phyloP scores from a whole-genome alignment of 2,888 invertebrate genomes.

The Periphyllus acericola region DNA sequence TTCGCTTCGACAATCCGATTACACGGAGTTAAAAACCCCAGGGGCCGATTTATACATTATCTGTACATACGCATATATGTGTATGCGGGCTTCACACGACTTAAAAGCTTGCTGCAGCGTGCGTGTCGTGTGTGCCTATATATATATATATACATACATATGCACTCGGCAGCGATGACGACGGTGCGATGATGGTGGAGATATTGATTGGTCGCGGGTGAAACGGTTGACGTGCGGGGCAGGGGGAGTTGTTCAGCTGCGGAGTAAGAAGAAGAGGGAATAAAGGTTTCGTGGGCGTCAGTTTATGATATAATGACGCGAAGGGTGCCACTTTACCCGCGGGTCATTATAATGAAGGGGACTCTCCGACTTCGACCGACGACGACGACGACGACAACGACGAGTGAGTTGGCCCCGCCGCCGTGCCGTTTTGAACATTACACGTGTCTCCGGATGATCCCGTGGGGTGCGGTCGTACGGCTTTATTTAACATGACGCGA shows the following conservation, averaged over 20 bases:
- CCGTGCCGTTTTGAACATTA: constrained; percentile 54
- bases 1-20: constrained; percentile 44
- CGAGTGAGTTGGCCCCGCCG: constrained; percentile 25
- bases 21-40: neutral
- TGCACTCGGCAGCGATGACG: no score
- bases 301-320: constrained; percentile 61
- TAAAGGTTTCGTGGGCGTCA: constrained; percentile 55
- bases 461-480: constrained; percentile 58
- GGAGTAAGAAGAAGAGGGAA: neutral
- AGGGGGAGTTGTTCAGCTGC: neutral
- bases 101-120: constrained; percentile 14
- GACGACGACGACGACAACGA: neutral
- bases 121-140: neutral
- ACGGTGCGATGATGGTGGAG: constrained; percentile 13
- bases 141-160: neutral
- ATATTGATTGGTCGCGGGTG: constrained; percentile 12
- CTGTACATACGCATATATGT: neutral
- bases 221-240: neutral
- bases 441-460: constrained; percentile 60
- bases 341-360: constrained; percentile 57
- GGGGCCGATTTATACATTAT: neutral
- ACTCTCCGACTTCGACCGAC: neutral
- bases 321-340: constrained; percentile 61
- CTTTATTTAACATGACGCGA: constrained; percentile 50
- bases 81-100: neutral